Percentiles rank a stretch among this genome's conserved stretches.
Conservation (phyloP, 1,140 invertebrate species). For the Thereuonema tuberculata region DNA sequence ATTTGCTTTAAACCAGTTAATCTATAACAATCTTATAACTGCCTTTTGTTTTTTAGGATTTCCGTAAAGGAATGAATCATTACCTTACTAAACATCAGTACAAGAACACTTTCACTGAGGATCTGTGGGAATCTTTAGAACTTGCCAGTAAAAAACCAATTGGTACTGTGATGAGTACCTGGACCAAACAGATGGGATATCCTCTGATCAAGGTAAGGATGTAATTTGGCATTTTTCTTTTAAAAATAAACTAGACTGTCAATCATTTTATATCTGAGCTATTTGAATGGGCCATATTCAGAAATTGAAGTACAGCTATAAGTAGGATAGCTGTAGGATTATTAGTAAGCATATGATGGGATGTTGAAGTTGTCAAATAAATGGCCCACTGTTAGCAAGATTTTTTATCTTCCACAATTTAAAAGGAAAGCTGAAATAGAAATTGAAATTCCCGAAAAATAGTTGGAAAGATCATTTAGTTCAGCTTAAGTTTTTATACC, state of each 20-base stretch:
- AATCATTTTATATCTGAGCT: neutral
- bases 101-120: slow-evolving; percentile 81
- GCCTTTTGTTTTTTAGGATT: slow-evolving; percentile 43
- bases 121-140: slow-evolving; percentile 82
- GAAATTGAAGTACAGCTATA: too few relatives aligned
- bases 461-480: too few relatives aligned
- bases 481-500: too few relatives aligned
- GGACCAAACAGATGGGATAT: slow-evolving; percentile 89
- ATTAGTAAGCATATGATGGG: neutral
- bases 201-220: slow-evolving; percentile 44
- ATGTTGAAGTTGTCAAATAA: neutral
- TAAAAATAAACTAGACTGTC: neutral
- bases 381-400: neutral
- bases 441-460: too few relatives aligned
- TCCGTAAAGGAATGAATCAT: slow-evolving; percentile 84
- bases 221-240: neutral
- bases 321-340: too few relatives aligned
- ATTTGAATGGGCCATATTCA: too few relatives aligned
- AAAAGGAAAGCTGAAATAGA: too few relatives aligned
- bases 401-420: neutral
- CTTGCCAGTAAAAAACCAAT: slow-evolving; percentile 86
- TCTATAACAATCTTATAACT: too few relatives aligned
- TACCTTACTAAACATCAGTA: slow-evolving; percentile 84
- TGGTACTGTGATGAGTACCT: slow-evolving; percentile 78
- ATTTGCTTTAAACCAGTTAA: too few relatives aligned